Evolutionary conservation across 2,113 vertebrate species (phyloP).

Genomic region (Gallinago paraguaiae): DNA sequence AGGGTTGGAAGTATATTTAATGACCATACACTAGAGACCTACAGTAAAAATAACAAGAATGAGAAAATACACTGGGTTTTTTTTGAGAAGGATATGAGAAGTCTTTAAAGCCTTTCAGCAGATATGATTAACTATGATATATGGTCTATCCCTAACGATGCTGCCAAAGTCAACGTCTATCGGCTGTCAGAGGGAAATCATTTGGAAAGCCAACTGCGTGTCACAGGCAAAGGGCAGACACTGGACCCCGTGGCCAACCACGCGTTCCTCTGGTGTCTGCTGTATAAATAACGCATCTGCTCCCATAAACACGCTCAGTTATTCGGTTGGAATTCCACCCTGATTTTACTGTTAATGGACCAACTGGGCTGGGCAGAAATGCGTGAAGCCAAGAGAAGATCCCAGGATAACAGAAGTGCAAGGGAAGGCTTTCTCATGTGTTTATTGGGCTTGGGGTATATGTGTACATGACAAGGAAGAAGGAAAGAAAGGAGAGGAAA

Average conservation of each 20-base stretch:
- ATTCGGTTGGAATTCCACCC: conserved; percentile 9
- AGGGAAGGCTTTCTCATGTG: background rate
- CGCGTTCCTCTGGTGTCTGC: conserved; percentile 28
- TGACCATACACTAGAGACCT: background rate
- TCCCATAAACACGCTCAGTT: background rate
- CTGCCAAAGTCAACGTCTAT: conserved; percentile 60
- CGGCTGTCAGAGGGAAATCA: conserved; percentile 46
- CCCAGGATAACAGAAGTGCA: background rate
- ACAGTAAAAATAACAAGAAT: conserved; percentile 12
- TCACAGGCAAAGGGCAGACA: conserved; percentile 52
- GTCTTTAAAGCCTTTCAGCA: conserved; percentile 61
- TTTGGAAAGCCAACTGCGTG: conserved; percentile 64
- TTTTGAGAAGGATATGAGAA: background rate
- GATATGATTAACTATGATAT: conserved; percentile 41
- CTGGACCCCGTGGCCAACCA: background rate
- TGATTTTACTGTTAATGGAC: background rate
- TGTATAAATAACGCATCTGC: conserved; percentile 46
- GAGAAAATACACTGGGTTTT: background rate
- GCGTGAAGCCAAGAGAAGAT: background rate
- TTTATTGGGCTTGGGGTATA: background rate
- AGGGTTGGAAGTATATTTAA: conserved; percentile 26
- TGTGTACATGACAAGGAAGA: background rate
- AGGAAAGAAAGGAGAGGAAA: background rate
- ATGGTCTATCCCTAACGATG: conserved; percentile 62
- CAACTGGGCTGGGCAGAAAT: conserved; percentile 19